phyloP scores from a whole-genome alignment of 2,797 vertebrate species.

The Meda fulgida region DNA sequence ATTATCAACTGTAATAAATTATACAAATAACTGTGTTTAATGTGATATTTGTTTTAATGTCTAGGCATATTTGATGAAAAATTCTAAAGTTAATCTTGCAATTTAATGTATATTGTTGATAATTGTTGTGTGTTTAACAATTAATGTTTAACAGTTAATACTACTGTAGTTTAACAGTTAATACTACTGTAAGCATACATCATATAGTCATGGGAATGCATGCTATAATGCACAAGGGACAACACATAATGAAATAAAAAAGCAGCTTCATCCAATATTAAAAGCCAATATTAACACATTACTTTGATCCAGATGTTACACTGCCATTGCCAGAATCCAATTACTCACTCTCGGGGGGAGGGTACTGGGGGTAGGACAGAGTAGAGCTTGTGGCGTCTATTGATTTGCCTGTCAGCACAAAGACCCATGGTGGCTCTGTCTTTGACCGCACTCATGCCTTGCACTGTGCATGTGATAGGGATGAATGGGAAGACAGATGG shows the following conservation, averaged over 20 bases:
- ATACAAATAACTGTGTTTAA: slow-evolving; percentile 69
- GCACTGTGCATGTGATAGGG: slow-evolving; percentile 48
- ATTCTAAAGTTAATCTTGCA: slow-evolving; percentile 29
- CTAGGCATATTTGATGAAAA: slow-evolving; percentile 18
- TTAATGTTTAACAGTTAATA: slow-evolving; percentile 50
- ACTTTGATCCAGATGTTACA: slow-evolving; percentile 38
- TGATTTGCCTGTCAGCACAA: slow-evolving; percentile 52
- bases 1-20: slow-evolving; percentile 71
- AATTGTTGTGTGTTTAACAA: slow-evolving; percentile 52
- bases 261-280: slow-evolving; percentile 46
- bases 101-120: slow-evolving; percentile 37
- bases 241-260: slow-evolving; percentile 33
- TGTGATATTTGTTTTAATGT: slow-evolving; percentile 51
- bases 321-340: slow-evolving; percentile 22
- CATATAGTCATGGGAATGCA: slow-evolving; percentile 1
- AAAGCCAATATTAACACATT: slow-evolving; percentile 19
- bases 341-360: not conserved
- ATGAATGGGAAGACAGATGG: slow-evolving; percentile 63
- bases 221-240: not conserved
- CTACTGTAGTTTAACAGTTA: too few relatives aligned
- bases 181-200: not conserved
- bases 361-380: not conserved
- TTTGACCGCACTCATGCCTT: slow-evolving; percentile 55
- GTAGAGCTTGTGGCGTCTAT: slow-evolving; percentile 48
- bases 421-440: slow-evolving; percentile 61